These are phyloP conservation scores for Chaunax sp. DNA, from an alignment of 2,797 vertebrate genomes.

Conservation along the genomic window DNA sequence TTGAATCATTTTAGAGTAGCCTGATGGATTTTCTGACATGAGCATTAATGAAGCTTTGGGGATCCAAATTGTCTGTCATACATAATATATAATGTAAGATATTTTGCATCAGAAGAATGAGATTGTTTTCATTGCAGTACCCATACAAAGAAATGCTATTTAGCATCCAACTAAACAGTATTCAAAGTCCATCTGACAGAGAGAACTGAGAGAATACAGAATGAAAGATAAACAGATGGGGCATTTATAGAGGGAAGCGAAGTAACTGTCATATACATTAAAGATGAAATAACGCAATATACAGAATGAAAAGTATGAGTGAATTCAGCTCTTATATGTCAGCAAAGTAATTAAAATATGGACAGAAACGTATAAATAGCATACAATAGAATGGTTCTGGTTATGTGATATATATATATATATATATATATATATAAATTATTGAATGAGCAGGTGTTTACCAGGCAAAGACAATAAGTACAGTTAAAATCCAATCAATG, in stretches of 20 bases:
- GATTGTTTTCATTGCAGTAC: background rate
- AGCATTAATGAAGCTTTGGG: slow-evolving; percentile 18
- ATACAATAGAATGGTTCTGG: too few relatives aligned
- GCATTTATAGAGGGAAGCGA: background rate
- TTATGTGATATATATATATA: too few relatives aligned
- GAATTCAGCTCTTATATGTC: background rate
- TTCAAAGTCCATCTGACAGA: too few relatives aligned
- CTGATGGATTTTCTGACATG: slow-evolving; percentile 5
- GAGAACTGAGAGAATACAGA: background rate
- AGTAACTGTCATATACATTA: background rate
- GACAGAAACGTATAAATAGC: background rate
- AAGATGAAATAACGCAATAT: too few relatives aligned
- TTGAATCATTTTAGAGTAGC: slow-evolving; percentile 6
- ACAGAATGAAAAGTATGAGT: background rate
- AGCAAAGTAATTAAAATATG: background rate
- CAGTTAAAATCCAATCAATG: background rate
- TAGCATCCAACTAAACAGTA: background rate
- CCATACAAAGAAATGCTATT: background rate
- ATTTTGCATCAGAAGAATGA: slow-evolving; percentile 3
- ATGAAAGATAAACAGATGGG: background rate
- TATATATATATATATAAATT: too few relatives aligned
- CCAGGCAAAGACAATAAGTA: background rate
- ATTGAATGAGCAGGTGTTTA: background rate
- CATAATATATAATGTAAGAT: slow-evolving; percentile 30
- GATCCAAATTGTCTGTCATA: slow-evolving; percentile 23